Base-by-base conservation (phyloP, 2,113 vertebrate genomes). In the Petrocephalus microphthalmus region DNA sequence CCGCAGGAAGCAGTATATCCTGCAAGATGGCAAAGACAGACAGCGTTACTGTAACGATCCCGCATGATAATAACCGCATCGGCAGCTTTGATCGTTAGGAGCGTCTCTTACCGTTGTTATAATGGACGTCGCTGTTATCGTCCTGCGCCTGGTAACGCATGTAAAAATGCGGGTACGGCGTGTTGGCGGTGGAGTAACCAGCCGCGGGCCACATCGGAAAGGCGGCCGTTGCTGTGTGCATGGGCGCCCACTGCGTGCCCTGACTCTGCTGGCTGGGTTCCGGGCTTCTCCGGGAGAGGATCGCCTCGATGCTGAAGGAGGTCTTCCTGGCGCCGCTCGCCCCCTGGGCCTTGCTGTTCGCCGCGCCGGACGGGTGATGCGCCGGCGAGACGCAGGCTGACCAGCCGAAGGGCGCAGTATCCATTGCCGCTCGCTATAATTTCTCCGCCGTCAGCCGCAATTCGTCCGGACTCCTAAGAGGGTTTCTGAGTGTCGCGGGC, bases 241-340 rank as follows among this genome's bases (percentile, higher is more conserved):
- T 54, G 5, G 15, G 67, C n/a, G 47, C 81, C 10, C 7, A 45
- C 45, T 53, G 89, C 42, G 47, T 82, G 22, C 57, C 33, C 25
- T 11, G 20, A 5, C 33, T 37, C 57, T 52, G 74, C 10, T 60
- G 10, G 33, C 6, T 4, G 20, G 87, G 37, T 33, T 89, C 57
- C 51, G 86, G 47, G 10, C 78, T 57, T 53, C 71, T 47, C 15
- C 54, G 54, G 25, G 87, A 89, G 17, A 90, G 88, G 33, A 90
- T 91, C 33, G 86, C 90, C 3, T 92, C 90, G 37, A 89, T 91
- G 45, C 90, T 92, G 87, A 90, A 89, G 2, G 86, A 87, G 67
- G 52, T 86, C 49, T 87, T 91, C 10, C 49, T 85, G 42, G 57
- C 33, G 67, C 20, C 86, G 11, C 53, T 53, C 3, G 71, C 42